Percentiles rank a stretch among this genome's conserved stretches.
Conservation (phyloP, 1,140 invertebrate genomes). For the Eriocheir sinensis region DNA sequence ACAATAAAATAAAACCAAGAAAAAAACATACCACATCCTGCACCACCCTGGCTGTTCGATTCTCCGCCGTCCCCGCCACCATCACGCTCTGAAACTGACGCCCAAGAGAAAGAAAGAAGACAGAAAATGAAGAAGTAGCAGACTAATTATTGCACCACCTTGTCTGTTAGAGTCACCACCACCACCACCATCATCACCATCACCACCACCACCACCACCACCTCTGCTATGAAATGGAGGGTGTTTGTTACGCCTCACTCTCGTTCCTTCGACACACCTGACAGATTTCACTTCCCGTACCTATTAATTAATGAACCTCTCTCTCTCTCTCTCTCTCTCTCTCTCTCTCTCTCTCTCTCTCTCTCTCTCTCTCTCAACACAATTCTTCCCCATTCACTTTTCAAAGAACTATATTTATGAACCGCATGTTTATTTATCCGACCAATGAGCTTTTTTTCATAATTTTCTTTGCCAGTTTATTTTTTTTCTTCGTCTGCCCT, state of each 20-base stretch:
- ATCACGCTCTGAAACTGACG: background rate
- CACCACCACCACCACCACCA: background rate
- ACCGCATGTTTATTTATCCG: no score
- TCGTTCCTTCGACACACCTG: background rate
- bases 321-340: slow-evolving; percentile 62
- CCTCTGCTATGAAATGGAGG: background rate
- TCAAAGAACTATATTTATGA: no score
- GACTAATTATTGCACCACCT: background rate
- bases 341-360: slow-evolving; percentile 60
- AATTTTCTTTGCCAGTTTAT: no score
- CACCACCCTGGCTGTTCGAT: no score
- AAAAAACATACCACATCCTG: no score
- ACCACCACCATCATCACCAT: slow-evolving; percentile 15
- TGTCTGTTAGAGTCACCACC: no score
- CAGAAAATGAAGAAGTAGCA: no score
- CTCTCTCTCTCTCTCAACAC: slow-evolving; percentile 35
- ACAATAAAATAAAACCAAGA: no score
- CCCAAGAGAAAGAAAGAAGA: background rate
- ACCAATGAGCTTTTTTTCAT: no score
- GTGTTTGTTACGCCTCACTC: background rate
- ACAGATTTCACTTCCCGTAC: background rate
- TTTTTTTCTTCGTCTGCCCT: no score
- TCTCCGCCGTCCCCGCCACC: background rate
- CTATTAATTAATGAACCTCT: background rate
- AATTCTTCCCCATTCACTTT: no score